phyloP scores from a whole-genome alignment of 1,140 invertebrate species.

The Anagrus nilaparvatae region DNA sequence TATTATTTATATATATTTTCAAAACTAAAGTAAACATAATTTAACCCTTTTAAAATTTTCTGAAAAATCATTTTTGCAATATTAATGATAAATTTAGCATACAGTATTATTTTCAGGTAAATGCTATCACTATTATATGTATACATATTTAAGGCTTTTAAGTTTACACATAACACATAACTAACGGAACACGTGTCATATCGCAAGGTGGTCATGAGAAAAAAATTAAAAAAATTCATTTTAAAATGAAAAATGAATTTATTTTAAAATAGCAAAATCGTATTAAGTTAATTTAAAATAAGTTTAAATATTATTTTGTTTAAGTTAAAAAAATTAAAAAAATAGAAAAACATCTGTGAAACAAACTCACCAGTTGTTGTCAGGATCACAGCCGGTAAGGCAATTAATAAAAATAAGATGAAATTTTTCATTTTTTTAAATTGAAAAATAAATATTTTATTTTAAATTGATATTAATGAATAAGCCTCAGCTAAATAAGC shows the following conservation, averaged over 20 bases:
- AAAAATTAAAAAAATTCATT: not conserved
- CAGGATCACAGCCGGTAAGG: constrained; percentile 47
- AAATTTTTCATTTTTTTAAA: constrained; percentile 49
- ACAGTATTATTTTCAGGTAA: not conserved
- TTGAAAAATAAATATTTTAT: too few species aligned
- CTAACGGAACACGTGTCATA: too few species aligned
- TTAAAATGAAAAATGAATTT: constrained; percentile 5
- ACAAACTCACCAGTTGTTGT: constrained; percentile 27
- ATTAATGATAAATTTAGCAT: not conserved
- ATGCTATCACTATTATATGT: too few species aligned
- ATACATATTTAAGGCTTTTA: too few species aligned
- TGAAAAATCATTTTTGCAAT: constrained; percentile 1
- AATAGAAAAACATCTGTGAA: constrained; percentile 7
- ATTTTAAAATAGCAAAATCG: not conserved
- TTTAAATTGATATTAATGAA: too few species aligned
- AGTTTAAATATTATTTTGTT: not conserved
- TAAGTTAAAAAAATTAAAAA: constrained; percentile 12
- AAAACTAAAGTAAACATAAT: constrained; percentile 6
- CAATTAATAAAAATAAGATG: constrained; percentile 44
- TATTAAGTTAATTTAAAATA: constrained; percentile 13
- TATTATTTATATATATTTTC: constrained; percentile 10
- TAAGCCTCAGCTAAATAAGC: too few species aligned
- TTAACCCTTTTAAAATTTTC: constrained; percentile 2
- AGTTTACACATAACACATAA: too few species aligned
- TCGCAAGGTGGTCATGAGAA: not conserved